Evolutionary conservation across 2,113 vertebrate species (phyloP).

Genomic region (Lamprotornis superbus): DNA sequence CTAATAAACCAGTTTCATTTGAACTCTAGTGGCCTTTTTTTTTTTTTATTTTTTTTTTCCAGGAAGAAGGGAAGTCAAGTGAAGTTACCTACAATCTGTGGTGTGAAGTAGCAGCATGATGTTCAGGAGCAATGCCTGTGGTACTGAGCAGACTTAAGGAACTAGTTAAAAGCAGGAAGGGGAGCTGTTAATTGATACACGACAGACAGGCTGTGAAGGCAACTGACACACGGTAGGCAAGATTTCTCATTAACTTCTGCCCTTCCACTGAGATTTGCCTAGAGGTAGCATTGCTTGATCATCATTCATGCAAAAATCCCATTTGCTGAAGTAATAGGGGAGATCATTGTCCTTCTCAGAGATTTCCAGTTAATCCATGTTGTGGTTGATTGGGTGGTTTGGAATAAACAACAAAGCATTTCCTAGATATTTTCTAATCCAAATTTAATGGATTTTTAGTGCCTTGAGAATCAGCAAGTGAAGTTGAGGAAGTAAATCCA

Average conservation of each 20-base stretch:
- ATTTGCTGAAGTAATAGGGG: not conserved
- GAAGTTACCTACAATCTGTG: not conserved
- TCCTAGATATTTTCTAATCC: not conserved
- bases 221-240: not conserved
- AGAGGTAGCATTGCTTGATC: not conserved
- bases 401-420: not conserved
- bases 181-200: not conserved
- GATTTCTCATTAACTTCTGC: not conserved
- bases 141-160: not conserved
- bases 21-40: not conserved
- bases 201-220: not conserved
- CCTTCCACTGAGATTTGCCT: not conserved
- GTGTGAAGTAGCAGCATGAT: not conserved
- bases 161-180: not conserved
- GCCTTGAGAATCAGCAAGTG: not conserved
- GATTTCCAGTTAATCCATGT: not conserved
- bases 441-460: not conserved
- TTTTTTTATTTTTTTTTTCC: not conserved
- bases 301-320: not conserved
- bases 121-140: not conserved
- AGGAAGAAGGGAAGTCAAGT: not conserved
- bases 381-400: not conserved
- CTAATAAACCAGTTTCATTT: not conserved
- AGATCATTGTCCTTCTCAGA: not conserved
- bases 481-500: not conserved